These are phyloP conservation scores for Drosophila infuscata DNA, from an alignment of 2,888 invertebrate species.

Conservation along the genomic window DNA sequence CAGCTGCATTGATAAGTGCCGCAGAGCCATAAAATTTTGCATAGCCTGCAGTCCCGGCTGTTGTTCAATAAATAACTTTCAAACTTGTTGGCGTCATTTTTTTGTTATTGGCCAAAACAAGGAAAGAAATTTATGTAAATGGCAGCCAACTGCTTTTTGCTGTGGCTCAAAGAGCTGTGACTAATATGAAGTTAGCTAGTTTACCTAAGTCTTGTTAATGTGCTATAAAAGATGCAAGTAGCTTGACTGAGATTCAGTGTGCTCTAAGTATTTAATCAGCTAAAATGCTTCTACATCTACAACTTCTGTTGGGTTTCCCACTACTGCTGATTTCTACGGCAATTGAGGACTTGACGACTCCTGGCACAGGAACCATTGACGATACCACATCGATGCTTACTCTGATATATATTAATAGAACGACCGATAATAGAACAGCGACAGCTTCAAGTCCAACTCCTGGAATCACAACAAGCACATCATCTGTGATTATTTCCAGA, in stretches of 20 bases:
- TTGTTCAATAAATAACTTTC: constrained; percentile 22
- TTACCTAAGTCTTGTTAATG: neutral
- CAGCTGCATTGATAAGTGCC: constrained; percentile 65
- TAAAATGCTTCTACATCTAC: constrained; percentile 26
- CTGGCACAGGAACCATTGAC: neutral
- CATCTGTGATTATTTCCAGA: constrained; percentile 1
- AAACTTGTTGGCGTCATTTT: neutral
- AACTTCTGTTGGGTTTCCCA: constrained; percentile 1
- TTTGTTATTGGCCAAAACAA: constrained; percentile 15
- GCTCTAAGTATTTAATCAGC: neutral
- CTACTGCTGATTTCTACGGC: neutral
- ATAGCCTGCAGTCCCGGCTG: constrained; percentile 28
- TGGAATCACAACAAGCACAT: neutral
- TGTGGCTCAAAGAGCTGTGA: constrained; percentile 19
- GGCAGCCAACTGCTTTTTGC: constrained; percentile 19
- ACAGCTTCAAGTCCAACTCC: neutral
- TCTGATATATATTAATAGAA: neutral
- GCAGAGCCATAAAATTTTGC: constrained; percentile 49
- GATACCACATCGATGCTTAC: neutral
- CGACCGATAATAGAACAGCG: neutral
- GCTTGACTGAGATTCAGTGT: constrained; percentile 8
- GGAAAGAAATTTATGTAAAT: constrained; percentile 11
- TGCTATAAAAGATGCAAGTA: constrained; percentile 36
- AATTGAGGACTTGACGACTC: neutral
- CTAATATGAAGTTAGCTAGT: constrained; percentile 11